These are phyloP conservation scores for Mobula hypostoma DNA, from an alignment of 2,113 vertebrate genomes.

Conservation along the genomic window DNA sequence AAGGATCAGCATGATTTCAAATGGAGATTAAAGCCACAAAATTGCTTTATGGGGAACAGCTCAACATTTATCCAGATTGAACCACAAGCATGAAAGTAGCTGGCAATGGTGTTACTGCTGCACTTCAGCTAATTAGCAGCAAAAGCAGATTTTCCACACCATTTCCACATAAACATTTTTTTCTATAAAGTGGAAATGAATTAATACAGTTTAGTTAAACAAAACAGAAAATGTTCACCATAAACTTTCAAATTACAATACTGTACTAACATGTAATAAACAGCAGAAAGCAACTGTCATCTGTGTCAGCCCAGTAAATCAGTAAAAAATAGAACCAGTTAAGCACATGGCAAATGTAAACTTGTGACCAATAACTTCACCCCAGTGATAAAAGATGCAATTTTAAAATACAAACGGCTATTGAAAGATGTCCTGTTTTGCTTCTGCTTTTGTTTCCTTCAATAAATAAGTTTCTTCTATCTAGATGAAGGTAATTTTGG, in stretches of 20 bases:
- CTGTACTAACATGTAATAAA: conserved; percentile 36
- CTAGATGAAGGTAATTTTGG: conserved; percentile 42
- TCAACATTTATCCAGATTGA: conserved; percentile 44
- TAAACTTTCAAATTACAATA: conserved; percentile 30
- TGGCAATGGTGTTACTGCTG: conserved; percentile 49
- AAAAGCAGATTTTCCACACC: conserved; percentile 38
- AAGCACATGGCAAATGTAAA: conserved; percentile 30
- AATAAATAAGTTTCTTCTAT: conserved; percentile 42
- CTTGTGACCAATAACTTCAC: conserved; percentile 30
- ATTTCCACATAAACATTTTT: conserved; percentile 37
- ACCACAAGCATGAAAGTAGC: conserved; percentile 47
- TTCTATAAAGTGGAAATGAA: conserved; percentile 39
- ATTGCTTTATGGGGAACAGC: conserved; percentile 44
- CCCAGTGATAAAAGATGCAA: conserved; percentile 15
- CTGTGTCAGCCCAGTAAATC: conserved; percentile 35
- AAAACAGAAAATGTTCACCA: conserved; percentile 40
- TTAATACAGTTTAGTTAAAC: conserved; percentile 43
- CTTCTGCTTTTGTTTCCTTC: conserved; percentile 47
- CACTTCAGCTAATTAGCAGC: conserved; percentile 45
- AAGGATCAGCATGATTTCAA: conserved; percentile 48
- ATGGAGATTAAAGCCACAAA: conserved; percentile 48
- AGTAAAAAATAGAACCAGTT: conserved; percentile 28
- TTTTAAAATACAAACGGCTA: conserved; percentile 36
- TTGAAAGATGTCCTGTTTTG: conserved; percentile 1
- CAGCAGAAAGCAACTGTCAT: conserved; percentile 33